Evolutionary conservation across 1,140 invertebrate species (phyloP).

Genomic region (Uloborus diversus): DNA sequence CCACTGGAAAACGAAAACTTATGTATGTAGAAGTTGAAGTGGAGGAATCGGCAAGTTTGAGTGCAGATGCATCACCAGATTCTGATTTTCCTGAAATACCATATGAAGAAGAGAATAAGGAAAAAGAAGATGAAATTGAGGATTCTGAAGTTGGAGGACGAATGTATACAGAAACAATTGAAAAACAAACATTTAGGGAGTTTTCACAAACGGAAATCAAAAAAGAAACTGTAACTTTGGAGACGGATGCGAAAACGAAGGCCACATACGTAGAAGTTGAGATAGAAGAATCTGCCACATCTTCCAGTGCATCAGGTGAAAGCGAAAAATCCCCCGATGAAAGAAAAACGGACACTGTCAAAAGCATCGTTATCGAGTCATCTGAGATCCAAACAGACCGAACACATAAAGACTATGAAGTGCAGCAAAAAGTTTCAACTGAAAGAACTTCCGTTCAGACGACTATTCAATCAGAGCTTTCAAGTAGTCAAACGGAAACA

Average conservation of each 20-base stretch:
- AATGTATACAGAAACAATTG: not conserved
- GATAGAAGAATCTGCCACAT: conserved; percentile 21
- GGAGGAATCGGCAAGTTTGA: conserved; percentile 39
- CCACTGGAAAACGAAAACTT: conserved; percentile 12
- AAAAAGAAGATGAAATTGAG: not conserved
- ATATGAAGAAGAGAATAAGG: conserved; percentile 34
- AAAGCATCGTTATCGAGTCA: too few relatives aligned
- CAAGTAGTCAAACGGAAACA: too few relatives aligned
- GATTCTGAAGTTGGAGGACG: not conserved
- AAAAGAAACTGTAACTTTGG: too few relatives aligned
- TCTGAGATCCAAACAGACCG: too few relatives aligned
- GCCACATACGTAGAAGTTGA: conserved; percentile 24
- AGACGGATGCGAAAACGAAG: conserved; percentile 6
- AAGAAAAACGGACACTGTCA: too few relatives aligned
- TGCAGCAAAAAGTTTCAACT: too few relatives aligned
- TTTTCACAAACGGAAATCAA: too few relatives aligned
- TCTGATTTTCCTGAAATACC: conserved; percentile 44
- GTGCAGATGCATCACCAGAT: conserved; percentile 41
- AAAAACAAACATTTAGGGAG: conserved; percentile 24
- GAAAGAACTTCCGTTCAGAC: too few relatives aligned
- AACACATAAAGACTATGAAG: too few relatives aligned
- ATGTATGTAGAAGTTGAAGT: conserved; percentile 49
- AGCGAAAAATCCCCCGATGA: too few relatives aligned
- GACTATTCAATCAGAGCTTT: too few relatives aligned
- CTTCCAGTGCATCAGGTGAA: not conserved